Percentiles rank a stretch among this genome's conserved stretches.
Evolutionary conservation across 2,888 invertebrate genomes (phyloP).

Genomic region (Synanthedon tipuliformis): DNA sequence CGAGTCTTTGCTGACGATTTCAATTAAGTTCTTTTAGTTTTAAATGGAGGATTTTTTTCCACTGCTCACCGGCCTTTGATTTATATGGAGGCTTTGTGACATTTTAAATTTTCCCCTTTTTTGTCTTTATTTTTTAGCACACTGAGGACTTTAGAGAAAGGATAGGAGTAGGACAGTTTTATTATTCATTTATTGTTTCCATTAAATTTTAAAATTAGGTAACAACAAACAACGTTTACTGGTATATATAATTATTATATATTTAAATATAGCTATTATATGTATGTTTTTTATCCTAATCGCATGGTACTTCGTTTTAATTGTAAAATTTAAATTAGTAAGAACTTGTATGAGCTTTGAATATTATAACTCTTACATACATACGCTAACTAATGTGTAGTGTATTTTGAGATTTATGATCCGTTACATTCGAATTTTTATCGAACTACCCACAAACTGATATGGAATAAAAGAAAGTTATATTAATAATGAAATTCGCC

Average conservation of each 20-base stretch:
- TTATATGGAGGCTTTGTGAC: neutral
- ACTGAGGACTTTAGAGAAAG: conserved; percentile 27
- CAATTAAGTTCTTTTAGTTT: conserved; percentile 29
- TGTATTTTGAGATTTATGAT: neutral
- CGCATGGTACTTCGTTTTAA: conserved; percentile 45
- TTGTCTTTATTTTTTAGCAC: conserved; percentile 2
- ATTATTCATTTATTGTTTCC: conserved; percentile 69
- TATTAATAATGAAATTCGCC: neutral
- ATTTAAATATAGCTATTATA: conserved; percentile 2
- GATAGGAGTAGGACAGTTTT: conserved; percentile 44
- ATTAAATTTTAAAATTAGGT: conserved; percentile 28
- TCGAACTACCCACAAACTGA: neutral
- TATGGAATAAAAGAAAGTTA: neutral
- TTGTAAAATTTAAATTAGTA: conserved; percentile 28
- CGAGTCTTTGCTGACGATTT: conserved; percentile 20
- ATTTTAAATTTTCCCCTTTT: neutral
- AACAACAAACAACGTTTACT: conserved; percentile 28
- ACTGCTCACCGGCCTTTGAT: conserved; percentile 23
- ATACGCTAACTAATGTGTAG: neutral
- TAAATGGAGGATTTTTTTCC: conserved; percentile 23
- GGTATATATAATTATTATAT: conserved; percentile 33
- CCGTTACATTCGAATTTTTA: neutral
- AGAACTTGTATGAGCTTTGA: conserved; percentile 52
- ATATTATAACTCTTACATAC: neutral
- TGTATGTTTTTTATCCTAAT: conserved; percentile 17